These are phyloP conservation scores for Andrena chrysosceles DNA, from an alignment of 2,888 invertebrate genomes.

Conservation along the genomic window DNA sequence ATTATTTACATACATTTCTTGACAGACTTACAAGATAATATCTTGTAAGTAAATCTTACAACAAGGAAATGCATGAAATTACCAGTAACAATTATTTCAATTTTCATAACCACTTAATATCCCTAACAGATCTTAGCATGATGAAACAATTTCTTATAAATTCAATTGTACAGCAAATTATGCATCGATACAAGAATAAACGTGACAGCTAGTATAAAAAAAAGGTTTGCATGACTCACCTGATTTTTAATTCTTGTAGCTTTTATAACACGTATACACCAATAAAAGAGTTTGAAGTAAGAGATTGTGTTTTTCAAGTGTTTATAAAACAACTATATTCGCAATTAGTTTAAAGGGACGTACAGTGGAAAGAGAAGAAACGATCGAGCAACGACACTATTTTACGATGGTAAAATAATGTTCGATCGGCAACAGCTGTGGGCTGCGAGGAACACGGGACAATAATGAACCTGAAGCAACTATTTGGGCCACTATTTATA, in stretches of 20 bases:
- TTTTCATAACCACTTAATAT: background rate
- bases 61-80: background rate
- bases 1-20: constrained; percentile 39
- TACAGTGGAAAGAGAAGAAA: background rate
- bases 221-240: constrained; percentile 74
- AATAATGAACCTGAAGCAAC: constrained; percentile 79
- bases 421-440: constrained; percentile 12
- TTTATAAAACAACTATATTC: constrained; percentile 29
- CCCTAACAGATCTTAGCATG: background rate
- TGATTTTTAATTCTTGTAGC: constrained; percentile 89
- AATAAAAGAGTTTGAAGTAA: constrained; percentile 18
- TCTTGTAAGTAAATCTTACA: background rate
- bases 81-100: background rate
- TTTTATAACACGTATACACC: constrained; percentile 82
- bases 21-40: constrained; percentile 7
- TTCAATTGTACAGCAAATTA: background rate
- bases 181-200: background rate
- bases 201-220: background rate
- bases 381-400: background rate
- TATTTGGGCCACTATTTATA: constrained; percentile 82
- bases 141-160: background rate
- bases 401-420: constrained; percentile 10
- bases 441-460: constrained; percentile 60
- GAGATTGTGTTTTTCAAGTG: background rate
- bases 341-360: constrained; percentile 14